Conservation (phyloP, 2,888 invertebrate genomes). For the Diadromus collaris region DNA sequence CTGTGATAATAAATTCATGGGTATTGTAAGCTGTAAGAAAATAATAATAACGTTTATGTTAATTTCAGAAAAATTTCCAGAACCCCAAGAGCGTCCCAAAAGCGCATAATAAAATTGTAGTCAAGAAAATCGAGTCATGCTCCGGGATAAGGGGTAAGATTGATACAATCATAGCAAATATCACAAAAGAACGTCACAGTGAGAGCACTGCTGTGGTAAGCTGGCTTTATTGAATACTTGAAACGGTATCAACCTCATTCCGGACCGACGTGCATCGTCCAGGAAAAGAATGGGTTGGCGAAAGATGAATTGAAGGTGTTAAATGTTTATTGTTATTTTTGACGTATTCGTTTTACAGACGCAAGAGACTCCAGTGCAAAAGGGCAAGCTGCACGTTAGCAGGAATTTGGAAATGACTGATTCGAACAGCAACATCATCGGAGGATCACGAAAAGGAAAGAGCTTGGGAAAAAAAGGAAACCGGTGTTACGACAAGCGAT, state of each 20-base stretch:
- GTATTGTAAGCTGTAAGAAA: slow-evolving; percentile 33
- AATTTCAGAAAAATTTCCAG: slow-evolving; percentile 26
- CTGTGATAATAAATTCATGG: slow-evolving; percentile 20
- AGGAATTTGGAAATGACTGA: no score
- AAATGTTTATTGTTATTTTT: slow-evolving; percentile 38
- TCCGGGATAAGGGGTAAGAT: no score
- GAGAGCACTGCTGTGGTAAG: slow-evolving; percentile 27
- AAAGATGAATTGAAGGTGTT: slow-evolving; percentile 36
- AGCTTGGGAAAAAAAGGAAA: no score
- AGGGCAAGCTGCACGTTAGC: no score
- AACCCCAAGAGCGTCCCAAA: slow-evolving; percentile 28
- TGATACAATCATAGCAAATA: no score
- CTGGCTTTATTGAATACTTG: slow-evolving; percentile 28
- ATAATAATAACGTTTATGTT: slow-evolving; percentile 30
- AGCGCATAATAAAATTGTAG: slow-evolving; percentile 16
- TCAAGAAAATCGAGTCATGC: slow-evolving; percentile 20
- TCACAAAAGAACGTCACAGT: slow-evolving; percentile 5
- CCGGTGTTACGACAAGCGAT: no score
- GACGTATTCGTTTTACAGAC: no score
- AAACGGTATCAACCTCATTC: slow-evolving; percentile 32
- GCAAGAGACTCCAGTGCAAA: no score
- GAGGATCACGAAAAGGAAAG: no score
- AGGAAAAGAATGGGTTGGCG: slow-evolving; percentile 29
- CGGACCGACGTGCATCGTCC: slow-evolving; percentile 32
- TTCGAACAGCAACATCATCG: no score